Conservation (phyloP, 2,797 vertebrate species). For the Crax fasciolata region DNA sequence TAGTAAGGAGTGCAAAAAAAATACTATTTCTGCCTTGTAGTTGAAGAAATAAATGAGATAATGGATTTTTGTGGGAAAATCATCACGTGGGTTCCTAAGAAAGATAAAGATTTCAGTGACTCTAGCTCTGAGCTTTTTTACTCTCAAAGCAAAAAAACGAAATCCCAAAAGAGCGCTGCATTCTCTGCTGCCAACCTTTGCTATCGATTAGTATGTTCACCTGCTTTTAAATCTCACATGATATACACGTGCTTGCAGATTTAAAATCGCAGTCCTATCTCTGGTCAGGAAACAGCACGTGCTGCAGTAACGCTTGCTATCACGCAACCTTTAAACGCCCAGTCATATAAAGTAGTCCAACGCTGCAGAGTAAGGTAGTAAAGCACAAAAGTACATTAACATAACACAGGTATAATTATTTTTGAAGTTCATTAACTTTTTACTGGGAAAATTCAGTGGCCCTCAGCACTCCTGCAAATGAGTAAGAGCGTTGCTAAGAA, state of each 20-base stretch:
- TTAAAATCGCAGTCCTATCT: background rate
- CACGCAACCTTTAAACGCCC: conserved; percentile 9
- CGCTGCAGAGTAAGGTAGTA: background rate
- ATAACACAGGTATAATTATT: background rate
- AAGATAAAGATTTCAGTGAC: background rate
- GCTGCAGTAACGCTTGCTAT: background rate
- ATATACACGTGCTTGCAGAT: background rate
- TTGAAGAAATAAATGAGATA: background rate
- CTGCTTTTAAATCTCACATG: background rate
- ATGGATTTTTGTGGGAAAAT: background rate
- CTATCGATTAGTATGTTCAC: background rate
- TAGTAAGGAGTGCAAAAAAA: background rate
- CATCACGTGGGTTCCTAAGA: background rate
- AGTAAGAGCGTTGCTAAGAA: background rate
- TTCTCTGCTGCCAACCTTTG: background rate
- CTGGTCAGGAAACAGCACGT: background rate
- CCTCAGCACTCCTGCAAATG: background rate
- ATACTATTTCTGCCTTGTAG: background rate
- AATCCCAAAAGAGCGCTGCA: background rate
- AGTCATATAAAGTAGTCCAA: background rate
- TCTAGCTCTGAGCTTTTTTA: background rate
- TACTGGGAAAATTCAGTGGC: background rate
- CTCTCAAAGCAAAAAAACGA: background rate
- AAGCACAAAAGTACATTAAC: background rate
- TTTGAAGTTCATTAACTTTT: background rate